Evolutionary conservation across 1,140 invertebrate genomes (phyloP), one percentile per base, ranked within the genome.

Genomic region (Xylocopa sonorina): DNA sequence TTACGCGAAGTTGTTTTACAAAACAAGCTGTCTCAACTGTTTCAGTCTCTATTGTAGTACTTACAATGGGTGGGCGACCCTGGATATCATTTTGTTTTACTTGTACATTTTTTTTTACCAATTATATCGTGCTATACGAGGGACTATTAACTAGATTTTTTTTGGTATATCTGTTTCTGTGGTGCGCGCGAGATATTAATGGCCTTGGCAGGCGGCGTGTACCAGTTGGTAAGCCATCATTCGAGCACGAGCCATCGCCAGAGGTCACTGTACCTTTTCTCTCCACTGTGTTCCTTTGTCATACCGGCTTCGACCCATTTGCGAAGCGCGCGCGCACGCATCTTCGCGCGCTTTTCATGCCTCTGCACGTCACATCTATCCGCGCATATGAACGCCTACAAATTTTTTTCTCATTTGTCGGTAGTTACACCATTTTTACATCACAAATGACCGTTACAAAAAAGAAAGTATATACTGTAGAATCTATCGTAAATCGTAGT

Each of bases 131-230:
- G 24, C 21, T 66, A 66, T n/a, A n/a, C 6, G 38, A 7, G 29
- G 7, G n/a, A 3, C 0, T 12, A 41, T 10, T 43, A 51, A 48
- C 46, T 57, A 43, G 77, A 60, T 80, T 63, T 58, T 41, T 66
- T 46, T 68, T 46, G 48, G 58, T 46, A 21, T 51, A 41, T 41
- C 53, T 18, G n/a, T 51, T 46, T 57, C 10, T 29, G 46, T 34
- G 12, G 24, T 18, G 57, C 57, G 75, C 51, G 50, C 55, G 41
- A 77, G 60, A 75, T 84, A 88, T 87, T 81, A 88, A 87, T 88
- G 89, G 87, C 88, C 89, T 90, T 90, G 89, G 87, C 88, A 84
- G 83, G 86, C 73, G 81, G 76, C 83, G 83, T 58, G 83, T 58
- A 58, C 74, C 84, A 88, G 82, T 89, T 81, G 81, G 87, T 81